Conservation (phyloP, 2,888 invertebrate species). For the Mayetiola destructor region DNA sequence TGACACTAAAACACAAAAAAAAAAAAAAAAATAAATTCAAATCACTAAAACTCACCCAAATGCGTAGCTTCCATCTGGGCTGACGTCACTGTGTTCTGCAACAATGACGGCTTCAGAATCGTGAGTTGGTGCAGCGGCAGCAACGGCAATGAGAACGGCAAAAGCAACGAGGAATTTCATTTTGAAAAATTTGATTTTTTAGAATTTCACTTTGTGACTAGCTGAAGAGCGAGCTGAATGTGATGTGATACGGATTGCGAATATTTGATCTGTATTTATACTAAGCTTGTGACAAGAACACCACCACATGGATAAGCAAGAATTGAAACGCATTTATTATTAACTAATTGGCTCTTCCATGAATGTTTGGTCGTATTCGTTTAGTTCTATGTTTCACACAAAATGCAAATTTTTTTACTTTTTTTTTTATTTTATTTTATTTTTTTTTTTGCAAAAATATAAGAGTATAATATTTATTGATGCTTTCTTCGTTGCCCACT, state of each 20-base stretch:
- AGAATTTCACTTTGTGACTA: neutral
- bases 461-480: no score
- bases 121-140: constrained; percentile 24
- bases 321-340: no score
- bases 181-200: constrained; percentile 17
- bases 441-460: no score
- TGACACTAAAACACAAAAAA: neutral
- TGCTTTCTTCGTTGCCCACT: no score
- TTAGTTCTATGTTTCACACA: no score
- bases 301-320: no score
- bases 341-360: no score
- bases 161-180: constrained; percentile 27
- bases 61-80: constrained; percentile 4
- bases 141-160: constrained; percentile 26
- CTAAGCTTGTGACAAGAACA: no score
- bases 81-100: neutral
- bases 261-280: neutral
- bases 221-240: neutral
- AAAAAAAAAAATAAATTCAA: neutral
- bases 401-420: no score
- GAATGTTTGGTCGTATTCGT: no score
- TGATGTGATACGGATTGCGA: neutral
- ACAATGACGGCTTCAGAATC: constrained; percentile 1
- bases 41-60: neutral
- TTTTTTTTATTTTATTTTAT: no score